Base-by-base conservation (phyloP, 2,888 invertebrate species). In the Brachyptera putata region DNA sequence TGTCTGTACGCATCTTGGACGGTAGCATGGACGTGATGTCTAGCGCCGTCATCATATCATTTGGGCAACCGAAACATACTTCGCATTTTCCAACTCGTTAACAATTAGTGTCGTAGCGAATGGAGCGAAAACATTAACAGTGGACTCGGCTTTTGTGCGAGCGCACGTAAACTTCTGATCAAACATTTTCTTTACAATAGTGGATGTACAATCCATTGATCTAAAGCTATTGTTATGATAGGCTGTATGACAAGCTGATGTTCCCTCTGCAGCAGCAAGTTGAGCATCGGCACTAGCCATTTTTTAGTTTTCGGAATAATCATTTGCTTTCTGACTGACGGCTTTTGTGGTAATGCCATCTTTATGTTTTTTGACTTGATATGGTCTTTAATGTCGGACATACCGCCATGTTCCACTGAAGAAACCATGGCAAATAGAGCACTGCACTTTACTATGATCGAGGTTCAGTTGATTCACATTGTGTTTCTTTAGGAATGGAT, bases 151-250 rank as follows among this genome's bases (percentile, higher is more conserved):
- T 34, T 55, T 26, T 34, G 26, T 55, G 14, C 34, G 55, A 22
- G 30, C 26, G 26, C 55, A 30, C 9, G 55, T 30, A 34, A 55
- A 55, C 16, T 55, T 55, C 18, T 13, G 26, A n/a, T 55, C 34
- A 16, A 18, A n/a, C 4, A 55, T 34, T 16, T n/a, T 55, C 30
- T 26, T n/a, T 16, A 55, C 34, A 16, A 34, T 25, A 18, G 30
- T 18, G 55, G 48, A 25, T 7, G 55, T 34, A 14, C 26, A 55
- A 34, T 55, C 55, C 55, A 55, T 55, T 3, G 55, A 55, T 26
- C 26, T 13, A 34, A 55, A 55, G 55, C 55, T 55, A 21, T 55
- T 55, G 34, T 55, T 55, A 21, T 55, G 55, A 14, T n/a, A 34
- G 26, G 26, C 13, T 7, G 55, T 55, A 16, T 55, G 55, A 18